A percentile compares a stretch with the other conserved stretches of the same genome.
Conservation (phyloP, 2,888 invertebrate species). For the Acleris sparsana region DNA sequence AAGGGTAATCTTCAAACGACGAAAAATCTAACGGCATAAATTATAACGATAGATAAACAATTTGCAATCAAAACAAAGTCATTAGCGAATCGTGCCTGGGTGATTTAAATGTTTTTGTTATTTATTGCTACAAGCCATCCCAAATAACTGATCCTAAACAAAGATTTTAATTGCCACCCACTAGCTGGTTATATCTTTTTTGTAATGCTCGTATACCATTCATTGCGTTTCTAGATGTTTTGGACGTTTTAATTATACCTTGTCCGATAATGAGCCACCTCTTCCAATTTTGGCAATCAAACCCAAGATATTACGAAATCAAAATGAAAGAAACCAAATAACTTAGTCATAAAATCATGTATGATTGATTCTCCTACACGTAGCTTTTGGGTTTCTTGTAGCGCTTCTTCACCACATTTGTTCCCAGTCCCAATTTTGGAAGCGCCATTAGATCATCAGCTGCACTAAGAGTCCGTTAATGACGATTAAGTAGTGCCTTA, state of each 20-base stretch:
- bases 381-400: too few species aligned
- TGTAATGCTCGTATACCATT: neutral
- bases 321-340: neutral
- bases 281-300: constrained; percentile 4
- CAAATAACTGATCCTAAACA: too few species aligned
- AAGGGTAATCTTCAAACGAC: too few species aligned
- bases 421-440: too few species aligned
- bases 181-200: neutral
- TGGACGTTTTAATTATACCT: constrained; percentile 19
- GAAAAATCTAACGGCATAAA: too few species aligned
- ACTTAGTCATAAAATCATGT: neutral
- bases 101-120: constrained; percentile 9
- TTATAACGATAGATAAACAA: neutral
- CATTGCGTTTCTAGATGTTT: constrained; percentile 19
- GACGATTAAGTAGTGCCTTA: too few species aligned
- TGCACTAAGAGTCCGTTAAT: too few species aligned
- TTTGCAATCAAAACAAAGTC: constrained; percentile 22
- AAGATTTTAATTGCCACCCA: constrained; percentile 1
- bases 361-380: too few species aligned
- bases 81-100: neutral
- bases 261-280: constrained; percentile 8
- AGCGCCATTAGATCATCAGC: too few species aligned
- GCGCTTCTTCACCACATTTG: too few species aligned
- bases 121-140: constrained; percentile 21
- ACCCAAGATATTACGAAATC: neutral